phyloP scores from a whole-genome alignment of 2,797 vertebrate genomes.

The Sebastes steindachneri region DNA sequence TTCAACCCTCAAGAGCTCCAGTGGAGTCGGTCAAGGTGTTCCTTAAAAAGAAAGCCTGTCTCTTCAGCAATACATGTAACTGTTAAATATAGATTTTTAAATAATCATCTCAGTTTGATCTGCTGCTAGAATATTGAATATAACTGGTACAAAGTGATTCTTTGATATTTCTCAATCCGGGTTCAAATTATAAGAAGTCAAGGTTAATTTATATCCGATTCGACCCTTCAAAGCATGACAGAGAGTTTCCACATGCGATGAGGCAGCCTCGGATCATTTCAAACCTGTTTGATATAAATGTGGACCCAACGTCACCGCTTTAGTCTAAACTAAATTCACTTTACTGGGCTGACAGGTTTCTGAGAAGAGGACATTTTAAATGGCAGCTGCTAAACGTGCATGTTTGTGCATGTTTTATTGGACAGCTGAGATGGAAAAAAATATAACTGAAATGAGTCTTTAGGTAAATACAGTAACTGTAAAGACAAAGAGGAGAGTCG shows the following conservation, averaged over 20 bases:
- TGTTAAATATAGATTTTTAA: neutral
- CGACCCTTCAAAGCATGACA: neutral
- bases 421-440: neutral
- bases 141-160: neutral
- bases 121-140: neutral
- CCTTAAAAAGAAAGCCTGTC: neutral
- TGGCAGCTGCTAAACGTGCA: neutral
- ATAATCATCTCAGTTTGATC: neutral
- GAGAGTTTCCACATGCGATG: neutral
- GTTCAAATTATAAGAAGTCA: neutral
- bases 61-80: neutral
- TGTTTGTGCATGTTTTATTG: neutral
- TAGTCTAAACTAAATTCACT: neutral
- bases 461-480: neutral
- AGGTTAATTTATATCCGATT: neutral
- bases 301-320: neutral
- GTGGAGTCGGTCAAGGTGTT: neutral
- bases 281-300: slow-evolving; percentile 1
- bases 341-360: neutral
- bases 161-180: neutral
- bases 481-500: too few species aligned
- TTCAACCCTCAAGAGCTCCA: neutral
- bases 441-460: neutral
- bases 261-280: neutral
- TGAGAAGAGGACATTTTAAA: neutral